Evolutionary conservation across 1,140 invertebrate species (phyloP).

Genomic region (Copidosoma floridanum): DNA sequence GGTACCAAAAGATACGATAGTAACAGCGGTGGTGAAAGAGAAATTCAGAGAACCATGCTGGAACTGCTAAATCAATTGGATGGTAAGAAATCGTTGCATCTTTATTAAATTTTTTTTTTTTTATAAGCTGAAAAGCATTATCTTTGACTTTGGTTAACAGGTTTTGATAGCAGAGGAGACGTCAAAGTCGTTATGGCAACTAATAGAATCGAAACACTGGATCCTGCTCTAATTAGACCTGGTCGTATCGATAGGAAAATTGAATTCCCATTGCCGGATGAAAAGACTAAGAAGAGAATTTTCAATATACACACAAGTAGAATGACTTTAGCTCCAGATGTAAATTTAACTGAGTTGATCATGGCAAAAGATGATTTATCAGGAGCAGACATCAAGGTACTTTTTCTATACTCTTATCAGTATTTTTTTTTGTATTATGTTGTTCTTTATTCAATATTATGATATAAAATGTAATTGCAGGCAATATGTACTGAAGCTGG

Average conservation of each 20-base stretch:
- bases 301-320: constrained; percentile 98
- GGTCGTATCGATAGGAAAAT: constrained; percentile 99
- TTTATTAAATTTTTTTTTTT: no score
- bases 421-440: background rate
- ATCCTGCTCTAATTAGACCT: constrained; percentile 97
- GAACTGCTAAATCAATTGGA: constrained; percentile 98
- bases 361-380: constrained; percentile 99
- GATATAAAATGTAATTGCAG: constrained; percentile 54
- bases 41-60: constrained; percentile 99
- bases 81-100: constrained; percentile 61
- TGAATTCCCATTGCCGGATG: constrained; percentile 98
- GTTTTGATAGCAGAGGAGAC: constrained; percentile 76
- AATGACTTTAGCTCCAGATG: constrained; percentile 97
- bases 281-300: constrained; percentile 97
- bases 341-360: constrained; percentile 96
- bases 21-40: constrained; percentile 98
- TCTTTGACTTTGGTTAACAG: constrained; percentile 39
- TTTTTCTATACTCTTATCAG: constrained; percentile 3
- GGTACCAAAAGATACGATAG: constrained; percentile 99
- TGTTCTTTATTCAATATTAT: constrained; percentile 7
- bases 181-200: constrained; percentile 97
- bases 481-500: constrained; percentile 99
- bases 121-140: no score
- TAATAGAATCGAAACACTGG: constrained; percentile 98
- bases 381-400: constrained; percentile 87